phyloP scores from a whole-genome alignment of 1,140 invertebrate genomes.

The Pseudomyrmex gracilis region DNA sequence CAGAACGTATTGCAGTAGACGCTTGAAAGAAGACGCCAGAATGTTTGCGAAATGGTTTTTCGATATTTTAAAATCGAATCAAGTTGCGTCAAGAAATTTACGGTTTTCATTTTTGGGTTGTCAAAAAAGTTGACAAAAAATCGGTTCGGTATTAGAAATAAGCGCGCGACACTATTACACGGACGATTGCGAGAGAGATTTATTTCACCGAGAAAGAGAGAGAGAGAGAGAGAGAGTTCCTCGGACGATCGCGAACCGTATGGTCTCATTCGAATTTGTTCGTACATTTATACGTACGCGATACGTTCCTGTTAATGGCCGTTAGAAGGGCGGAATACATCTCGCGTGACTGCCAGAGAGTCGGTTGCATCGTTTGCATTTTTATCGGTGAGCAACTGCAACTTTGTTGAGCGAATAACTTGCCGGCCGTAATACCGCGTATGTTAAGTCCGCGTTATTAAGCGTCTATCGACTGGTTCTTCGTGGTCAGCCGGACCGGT shows the following conservation, averaged over 20 bases:
- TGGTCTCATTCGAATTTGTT: conserved; percentile 4
- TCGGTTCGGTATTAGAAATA: no score
- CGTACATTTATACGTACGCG: conserved; percentile 31
- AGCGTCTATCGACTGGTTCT: conserved; percentile 58
- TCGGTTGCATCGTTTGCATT: conserved; percentile 46
- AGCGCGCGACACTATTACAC: no score
- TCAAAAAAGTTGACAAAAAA: no score
- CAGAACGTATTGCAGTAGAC: no score
- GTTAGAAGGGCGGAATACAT: conserved; percentile 37
- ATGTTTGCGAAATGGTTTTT: no score
- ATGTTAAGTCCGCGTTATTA: conserved; percentile 28
- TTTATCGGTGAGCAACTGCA: conserved; percentile 37
- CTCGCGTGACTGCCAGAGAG: conserved; percentile 41
- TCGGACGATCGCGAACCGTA: background rate
- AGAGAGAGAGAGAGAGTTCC: background rate
- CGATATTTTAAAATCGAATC: no score
- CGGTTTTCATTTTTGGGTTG: no score
- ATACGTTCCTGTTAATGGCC: conserved; percentile 50
- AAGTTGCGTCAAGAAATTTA: no score
- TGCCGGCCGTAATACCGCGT: conserved; percentile 56
- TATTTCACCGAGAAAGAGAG: background rate
- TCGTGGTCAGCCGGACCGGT: conserved; percentile 49
- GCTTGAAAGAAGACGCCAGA: no score
- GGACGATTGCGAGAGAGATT: no score
- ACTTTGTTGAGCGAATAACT: conserved; percentile 54